phyloP scores from a whole-genome alignment of 2,888 invertebrate genomes.

The Frankliniella fusca region DNA sequence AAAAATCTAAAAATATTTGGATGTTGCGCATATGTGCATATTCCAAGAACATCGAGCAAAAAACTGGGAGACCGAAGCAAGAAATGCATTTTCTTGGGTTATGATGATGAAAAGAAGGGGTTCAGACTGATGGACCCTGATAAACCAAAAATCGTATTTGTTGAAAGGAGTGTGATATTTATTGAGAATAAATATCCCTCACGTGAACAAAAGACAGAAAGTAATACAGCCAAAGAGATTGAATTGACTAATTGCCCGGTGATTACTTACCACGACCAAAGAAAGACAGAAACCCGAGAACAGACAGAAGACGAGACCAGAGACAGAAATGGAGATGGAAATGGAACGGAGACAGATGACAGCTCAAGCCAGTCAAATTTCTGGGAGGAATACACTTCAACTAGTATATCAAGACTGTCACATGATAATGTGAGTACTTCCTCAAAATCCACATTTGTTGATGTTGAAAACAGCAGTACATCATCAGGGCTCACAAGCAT shows the following conservation, averaged over 20 bases:
- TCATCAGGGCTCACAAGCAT: too few species aligned
- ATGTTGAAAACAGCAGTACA: neutral
- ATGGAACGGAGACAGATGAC: too few species aligned
- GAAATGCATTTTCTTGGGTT: neutral
- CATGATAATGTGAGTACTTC: neutral
- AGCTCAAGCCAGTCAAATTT: neutral
- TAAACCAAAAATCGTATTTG: neutral
- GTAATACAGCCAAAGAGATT: too few species aligned
- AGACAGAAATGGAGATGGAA: too few species aligned
- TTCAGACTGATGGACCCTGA: neutral
- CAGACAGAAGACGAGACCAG: too few species aligned
- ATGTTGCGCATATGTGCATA: neutral
- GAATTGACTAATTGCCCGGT: too few species aligned
- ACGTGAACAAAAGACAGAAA: too few species aligned
- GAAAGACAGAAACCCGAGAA: too few species aligned
- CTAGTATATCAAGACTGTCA: neutral
- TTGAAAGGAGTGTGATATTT: neutral
- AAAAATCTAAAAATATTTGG: neutral
- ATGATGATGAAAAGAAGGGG: neutral
- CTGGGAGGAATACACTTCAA: neutral
- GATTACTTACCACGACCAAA: too few species aligned
- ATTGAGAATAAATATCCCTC: too few species aligned
- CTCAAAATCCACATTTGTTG: neutral
- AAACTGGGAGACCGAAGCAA: neutral
- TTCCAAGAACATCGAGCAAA: too few species aligned